Conservation (phyloP, 1,140 invertebrate species). For the Wasmannia auropunctata region DNA sequence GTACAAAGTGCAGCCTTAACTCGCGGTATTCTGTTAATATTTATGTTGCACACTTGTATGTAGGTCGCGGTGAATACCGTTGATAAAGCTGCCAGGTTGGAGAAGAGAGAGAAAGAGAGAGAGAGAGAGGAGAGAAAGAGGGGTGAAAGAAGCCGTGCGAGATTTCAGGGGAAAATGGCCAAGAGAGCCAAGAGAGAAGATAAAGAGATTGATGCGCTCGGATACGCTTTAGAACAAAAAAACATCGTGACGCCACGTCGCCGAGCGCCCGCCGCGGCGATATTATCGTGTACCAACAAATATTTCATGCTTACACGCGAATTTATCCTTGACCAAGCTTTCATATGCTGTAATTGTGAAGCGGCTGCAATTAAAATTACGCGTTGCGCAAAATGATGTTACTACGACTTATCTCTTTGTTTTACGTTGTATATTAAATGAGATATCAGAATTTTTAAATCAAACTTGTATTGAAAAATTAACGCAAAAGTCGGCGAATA, state of each 20-base stretch:
- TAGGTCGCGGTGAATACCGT: slow-evolving; percentile 26
- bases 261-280: not conserved
- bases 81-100: slow-evolving; percentile 7
- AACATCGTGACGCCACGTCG: not conserved
- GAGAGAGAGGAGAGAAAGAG: not conserved
- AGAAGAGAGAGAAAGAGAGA: too few species aligned
- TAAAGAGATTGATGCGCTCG: not conserved
- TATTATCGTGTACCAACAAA: slow-evolving; percentile 4
- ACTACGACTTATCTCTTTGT: not conserved
- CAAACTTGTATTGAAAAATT: not conserved
- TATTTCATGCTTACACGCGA: slow-evolving; percentile 28
- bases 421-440: not conserved
- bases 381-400: not conserved
- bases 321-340: slow-evolving; percentile 5
- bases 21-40: slow-evolving; percentile 54
- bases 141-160: not conserved
- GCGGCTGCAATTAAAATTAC: slow-evolving; percentile 11
- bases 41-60: slow-evolving; percentile 42
- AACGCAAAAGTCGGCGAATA: not conserved
- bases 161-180: slow-evolving; percentile 19
- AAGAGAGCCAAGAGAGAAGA: not conserved
- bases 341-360: slow-evolving; percentile 10
- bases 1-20: slow-evolving; percentile 5
- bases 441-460: not conserved
- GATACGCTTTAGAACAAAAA: not conserved